Percentiles rank a stretch among this genome's conserved stretches.
Conservation (phyloP, 2,888 invertebrate species). For the Hyles lineata region DNA sequence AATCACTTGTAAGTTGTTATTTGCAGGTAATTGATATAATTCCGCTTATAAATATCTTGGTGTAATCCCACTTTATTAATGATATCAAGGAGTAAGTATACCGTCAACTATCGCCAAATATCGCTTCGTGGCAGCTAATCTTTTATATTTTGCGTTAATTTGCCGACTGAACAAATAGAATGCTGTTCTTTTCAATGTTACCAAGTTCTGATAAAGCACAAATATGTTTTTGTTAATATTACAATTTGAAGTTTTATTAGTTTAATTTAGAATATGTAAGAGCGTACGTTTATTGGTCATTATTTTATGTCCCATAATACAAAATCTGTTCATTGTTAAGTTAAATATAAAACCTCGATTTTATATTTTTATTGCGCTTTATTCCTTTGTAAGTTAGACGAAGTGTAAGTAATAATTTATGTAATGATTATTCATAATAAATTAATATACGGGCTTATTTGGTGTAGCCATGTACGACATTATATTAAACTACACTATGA, state of each 20-base stretch:
- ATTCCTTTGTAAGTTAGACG: background rate
- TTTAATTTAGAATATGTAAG: background rate
- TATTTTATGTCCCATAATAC: background rate
- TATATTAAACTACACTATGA: background rate
- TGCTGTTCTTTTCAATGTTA: background rate
- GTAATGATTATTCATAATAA: conserved; percentile 4
- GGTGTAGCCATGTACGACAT: background rate
- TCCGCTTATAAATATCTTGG: background rate
- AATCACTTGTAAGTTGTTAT: background rate
- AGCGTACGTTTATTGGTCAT: background rate
- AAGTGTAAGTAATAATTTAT: background rate
- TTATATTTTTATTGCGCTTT: background rate
- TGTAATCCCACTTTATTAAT: background rate
- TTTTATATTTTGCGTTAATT: background rate
- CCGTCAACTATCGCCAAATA: background rate
- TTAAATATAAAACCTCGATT: background rate
- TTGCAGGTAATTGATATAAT: background rate
- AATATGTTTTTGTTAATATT: background rate
- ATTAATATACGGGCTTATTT: conserved; percentile 2
- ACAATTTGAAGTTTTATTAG: conserved; percentile 1
- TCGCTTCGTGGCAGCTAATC: background rate
- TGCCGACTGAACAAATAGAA: background rate
- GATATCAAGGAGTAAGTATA: background rate
- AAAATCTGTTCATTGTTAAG: background rate
- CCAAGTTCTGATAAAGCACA: background rate